phyloP scores from a whole-genome alignment of 1,140 invertebrate genomes.

The Chrysoperla carnea region DNA sequence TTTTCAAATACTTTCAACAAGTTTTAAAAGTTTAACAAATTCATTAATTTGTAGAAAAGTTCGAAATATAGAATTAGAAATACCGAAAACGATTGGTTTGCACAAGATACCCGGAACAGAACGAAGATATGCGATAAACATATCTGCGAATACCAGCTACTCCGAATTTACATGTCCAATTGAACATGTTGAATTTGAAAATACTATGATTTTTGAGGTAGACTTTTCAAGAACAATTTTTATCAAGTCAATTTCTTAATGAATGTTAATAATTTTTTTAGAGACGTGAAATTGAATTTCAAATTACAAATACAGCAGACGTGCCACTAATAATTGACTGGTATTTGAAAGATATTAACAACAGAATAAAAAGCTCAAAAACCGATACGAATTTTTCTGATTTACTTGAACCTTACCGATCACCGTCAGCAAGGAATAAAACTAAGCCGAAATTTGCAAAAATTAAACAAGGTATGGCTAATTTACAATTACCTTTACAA shows the following conservation, averaged over 20 bases:
- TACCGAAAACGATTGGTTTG: not conserved
- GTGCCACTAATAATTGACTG: conserved; percentile 9
- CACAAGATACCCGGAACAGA: not conserved
- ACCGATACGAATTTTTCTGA: not conserved
- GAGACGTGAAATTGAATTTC: conserved; percentile 4
- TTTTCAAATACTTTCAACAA: too few species aligned
- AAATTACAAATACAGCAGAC: conserved; percentile 8
- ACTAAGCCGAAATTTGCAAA: not conserved
- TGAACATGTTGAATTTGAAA: conserved; percentile 7
- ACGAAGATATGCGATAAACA: not conserved
- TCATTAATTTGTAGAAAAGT: not conserved
- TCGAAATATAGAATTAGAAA: not conserved
- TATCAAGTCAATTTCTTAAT: not conserved
- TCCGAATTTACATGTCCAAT: conserved; percentile 7
- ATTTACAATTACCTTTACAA: too few species aligned
- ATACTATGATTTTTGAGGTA: conserved; percentile 15
- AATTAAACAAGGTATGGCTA: not conserved
- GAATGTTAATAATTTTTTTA: not conserved
- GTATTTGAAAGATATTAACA: conserved; percentile 4
- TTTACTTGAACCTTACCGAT: conserved; percentile 1
- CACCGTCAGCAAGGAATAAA: not conserved
- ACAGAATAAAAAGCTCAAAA: not conserved
- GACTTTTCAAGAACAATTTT: not conserved
- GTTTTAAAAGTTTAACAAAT: too few species aligned
- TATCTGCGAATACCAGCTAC: conserved; percentile 9